These are phyloP conservation scores for Cosmopolites sordidus DNA, from an alignment of 2,888 invertebrate genomes.

Conservation along the genomic window DNA sequence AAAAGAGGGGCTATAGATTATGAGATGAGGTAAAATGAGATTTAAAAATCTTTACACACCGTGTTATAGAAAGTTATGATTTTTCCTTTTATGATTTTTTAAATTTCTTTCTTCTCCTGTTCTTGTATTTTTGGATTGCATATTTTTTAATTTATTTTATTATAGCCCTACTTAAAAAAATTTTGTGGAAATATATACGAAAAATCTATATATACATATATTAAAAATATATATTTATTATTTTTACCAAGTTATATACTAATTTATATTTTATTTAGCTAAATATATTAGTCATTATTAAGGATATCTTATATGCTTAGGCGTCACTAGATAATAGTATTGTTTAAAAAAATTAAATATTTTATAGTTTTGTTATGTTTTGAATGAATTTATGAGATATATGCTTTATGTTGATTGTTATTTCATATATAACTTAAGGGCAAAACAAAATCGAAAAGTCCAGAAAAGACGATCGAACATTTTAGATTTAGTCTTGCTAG, in stretches of 20 bases:
- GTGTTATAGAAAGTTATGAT: no score
- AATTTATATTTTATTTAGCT: constrained; percentile 2
- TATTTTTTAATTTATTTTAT: no score
- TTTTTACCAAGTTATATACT: not conserved
- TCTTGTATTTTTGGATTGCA: no score
- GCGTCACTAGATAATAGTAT: not conserved
- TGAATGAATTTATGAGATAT: constrained; percentile 24
- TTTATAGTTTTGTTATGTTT: constrained; percentile 26
- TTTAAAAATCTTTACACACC: no score
- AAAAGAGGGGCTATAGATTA: no score
- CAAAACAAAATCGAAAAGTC: not conserved
- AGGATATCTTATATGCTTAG: not conserved
- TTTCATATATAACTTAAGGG: constrained; percentile 1
- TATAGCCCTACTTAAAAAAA: no score
- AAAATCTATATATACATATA: no score
- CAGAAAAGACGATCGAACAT: not conserved
- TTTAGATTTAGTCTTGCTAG: constrained; percentile 35
- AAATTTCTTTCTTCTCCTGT: no score
- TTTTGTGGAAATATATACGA: no score
- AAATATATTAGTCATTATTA: not conserved
- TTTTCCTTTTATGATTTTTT: no score
- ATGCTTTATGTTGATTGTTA: constrained; percentile 11
- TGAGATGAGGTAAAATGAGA: no score
- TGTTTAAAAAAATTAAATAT: constrained; percentile 1
- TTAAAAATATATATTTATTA: not conserved